Percentiles rank a stretch among this genome's conserved stretches.
Conservation (phyloP, 2,797 vertebrate genomes). For the Selene dorsalis region DNA sequence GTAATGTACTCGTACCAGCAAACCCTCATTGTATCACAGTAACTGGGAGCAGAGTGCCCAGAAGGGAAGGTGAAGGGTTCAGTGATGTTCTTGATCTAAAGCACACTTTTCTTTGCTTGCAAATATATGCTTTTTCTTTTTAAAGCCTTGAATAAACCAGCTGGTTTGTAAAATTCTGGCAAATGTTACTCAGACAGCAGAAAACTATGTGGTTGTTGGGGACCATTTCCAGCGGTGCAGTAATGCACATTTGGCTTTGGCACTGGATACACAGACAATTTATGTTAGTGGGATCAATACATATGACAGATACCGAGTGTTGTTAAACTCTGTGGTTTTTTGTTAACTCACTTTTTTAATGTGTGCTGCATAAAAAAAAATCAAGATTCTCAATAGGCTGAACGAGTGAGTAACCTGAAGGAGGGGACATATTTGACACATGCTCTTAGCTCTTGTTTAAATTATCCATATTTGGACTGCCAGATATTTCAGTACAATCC, state of each 20-base stretch:
- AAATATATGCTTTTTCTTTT: no score
- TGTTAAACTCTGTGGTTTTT: neutral
- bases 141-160: no score
- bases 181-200: neutral
- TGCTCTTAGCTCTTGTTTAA: conserved; percentile 16
- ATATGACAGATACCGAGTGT: neutral
- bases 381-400: neutral
- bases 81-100: conserved; percentile 4
- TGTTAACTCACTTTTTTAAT: neutral
- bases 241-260: neutral
- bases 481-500: conserved; percentile 1
- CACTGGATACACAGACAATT: neutral
- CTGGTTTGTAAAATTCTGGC: neutral
- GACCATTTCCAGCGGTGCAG: neutral
- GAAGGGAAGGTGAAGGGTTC: neutral
- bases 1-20: neutral
- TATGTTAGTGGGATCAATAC: neutral
- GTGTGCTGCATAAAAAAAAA: neutral
- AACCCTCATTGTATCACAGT: neutral
- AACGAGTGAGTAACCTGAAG: neutral
- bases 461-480: conserved; percentile 21
- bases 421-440: neutral
- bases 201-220: neutral
- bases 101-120: neutral
- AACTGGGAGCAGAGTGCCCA: neutral